phyloP scores from a whole-genome alignment of 1,140 invertebrate species.

The Arion vulgaris region DNA sequence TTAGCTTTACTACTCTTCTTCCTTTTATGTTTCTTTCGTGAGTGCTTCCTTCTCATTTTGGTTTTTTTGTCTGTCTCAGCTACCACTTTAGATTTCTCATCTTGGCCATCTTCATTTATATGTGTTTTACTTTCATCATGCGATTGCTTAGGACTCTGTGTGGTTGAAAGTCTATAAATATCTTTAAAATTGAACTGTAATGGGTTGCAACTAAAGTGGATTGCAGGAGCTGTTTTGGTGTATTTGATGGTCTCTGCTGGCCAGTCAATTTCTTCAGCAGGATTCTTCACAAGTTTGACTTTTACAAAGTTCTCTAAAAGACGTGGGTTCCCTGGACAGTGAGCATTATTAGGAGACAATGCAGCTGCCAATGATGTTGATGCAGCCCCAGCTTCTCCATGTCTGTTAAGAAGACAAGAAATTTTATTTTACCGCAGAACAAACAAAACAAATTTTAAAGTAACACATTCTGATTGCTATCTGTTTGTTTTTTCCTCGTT shows the following conservation, averaged over 20 bases:
- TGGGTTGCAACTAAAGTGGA: conserved; percentile 63
- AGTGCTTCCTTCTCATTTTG: conserved; percentile 31
- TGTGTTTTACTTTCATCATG: conserved; percentile 13
- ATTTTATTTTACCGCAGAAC: background rate
- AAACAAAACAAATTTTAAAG: too few species aligned
- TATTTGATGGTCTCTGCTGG: conserved; percentile 61
- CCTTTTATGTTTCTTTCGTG: conserved; percentile 31
- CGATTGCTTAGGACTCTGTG: background rate
- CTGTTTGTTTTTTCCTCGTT: too few species aligned
- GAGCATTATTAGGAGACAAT: background rate
- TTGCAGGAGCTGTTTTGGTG: conserved; percentile 51
- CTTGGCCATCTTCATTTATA: conserved; percentile 9
- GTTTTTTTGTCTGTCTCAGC: background rate
- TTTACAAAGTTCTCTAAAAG: conserved; percentile 51
- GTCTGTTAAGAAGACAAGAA: background rate
- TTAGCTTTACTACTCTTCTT: conserved; percentile 36
- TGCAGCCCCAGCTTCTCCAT: conserved; percentile 8
- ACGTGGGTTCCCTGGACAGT: background rate
- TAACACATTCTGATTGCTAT: too few species aligned
- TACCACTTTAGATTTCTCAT: conserved; percentile 1
- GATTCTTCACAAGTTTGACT: conserved; percentile 57
- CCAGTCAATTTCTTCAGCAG: conserved; percentile 59
- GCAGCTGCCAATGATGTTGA: background rate
- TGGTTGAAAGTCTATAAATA: background rate
- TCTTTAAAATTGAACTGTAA: conserved; percentile 62